Base-by-base conservation (phyloP, 2,797 vertebrate species). In the Aldrovandia affinis region DNA sequence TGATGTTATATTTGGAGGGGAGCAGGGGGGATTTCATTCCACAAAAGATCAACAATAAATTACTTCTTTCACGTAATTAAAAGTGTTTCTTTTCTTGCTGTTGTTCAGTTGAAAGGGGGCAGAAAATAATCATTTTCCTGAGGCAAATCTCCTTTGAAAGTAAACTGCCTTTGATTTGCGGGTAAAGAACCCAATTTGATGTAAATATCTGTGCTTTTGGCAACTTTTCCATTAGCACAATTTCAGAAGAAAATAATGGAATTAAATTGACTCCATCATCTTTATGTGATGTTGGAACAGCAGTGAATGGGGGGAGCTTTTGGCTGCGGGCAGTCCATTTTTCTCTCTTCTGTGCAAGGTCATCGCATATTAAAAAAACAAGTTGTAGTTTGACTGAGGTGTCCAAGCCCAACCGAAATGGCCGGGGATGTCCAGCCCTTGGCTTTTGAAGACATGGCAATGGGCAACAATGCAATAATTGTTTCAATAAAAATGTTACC, bases 91-190 rank as follows among this genome's bases (percentile, higher is more conserved):
- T 83, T 85, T n/a, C 79, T 85, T 86, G 80, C 65, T 52, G 44
- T 50, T 39, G 33, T 65, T 82, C 59, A 65, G 42, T 20, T 57
- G 44, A 78, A 22, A n/a, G n/a, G 73, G 36, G 73, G 6, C 39
- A 44, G 10, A 44, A 47, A 15, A 84, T 59, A 81, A 47, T 61
- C 55, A 63, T 30, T n/a, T 57, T 57, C 79, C 63, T 47, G n/a
- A 10, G 30, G 25, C 39, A 28, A 68, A 81, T 80, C 47, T 47
- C 42, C 77, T 86, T 80, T 79, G 63, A 86, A 85, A 80, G 68
- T 73, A 82, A 85, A 86, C 83, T 85, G 57, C 68, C 81, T 83
- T 57, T 83, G 84, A 83, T 88, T 87, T 61, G 78, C 65, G 79
- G 57, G 77, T 79, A 87, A 89, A 85, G 20, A 65, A 83, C 80